phyloP scores from a whole-genome alignment of 92 coral and sea anemone species.

The Zoanthus solanderi region DNA sequence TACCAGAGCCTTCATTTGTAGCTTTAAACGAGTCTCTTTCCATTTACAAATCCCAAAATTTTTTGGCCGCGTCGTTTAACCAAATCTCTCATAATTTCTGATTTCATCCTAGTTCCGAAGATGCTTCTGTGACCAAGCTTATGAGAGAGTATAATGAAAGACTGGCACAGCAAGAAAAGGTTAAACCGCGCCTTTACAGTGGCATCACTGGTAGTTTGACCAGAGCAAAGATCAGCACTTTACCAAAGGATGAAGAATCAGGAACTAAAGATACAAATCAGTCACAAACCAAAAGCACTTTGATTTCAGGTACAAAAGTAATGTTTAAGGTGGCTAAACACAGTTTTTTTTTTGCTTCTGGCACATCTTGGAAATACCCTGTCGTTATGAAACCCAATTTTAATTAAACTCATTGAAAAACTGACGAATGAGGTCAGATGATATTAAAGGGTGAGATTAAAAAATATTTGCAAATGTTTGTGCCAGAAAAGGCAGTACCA shows the following conservation, averaged over 20 bases:
- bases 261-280: neutral
- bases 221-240: slow-evolving; percentile 29
- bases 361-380: no score
- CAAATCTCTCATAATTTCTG: neutral
- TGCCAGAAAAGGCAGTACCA: no score
- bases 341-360: no score
- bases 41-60: neutral
- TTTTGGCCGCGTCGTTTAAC: neutral
- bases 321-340: neutral
- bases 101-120: slow-evolving; percentile 45
- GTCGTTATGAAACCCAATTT: no score
- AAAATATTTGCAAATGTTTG: no score
- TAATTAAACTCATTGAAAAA: no score
- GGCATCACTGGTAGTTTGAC: slow-evolving; percentile 46
- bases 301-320: slow-evolving; percentile 67
- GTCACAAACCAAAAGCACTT: slow-evolving; percentile 35
- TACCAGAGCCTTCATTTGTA: neutral
- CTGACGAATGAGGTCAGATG: no score
- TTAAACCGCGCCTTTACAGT: slow-evolving; percentile 74
- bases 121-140: slow-evolving; percentile 76
- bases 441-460: no score
- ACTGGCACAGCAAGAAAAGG: slow-evolving; percentile 49
- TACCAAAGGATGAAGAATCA: slow-evolving; percentile 16
- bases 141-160: slow-evolving; percentile 66
- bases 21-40: neutral